Evolutionary conservation across 2,888 invertebrate genomes (phyloP), one percentile per base, ranked within the genome.

Genomic region (Scrobipalpa costella): DNA sequence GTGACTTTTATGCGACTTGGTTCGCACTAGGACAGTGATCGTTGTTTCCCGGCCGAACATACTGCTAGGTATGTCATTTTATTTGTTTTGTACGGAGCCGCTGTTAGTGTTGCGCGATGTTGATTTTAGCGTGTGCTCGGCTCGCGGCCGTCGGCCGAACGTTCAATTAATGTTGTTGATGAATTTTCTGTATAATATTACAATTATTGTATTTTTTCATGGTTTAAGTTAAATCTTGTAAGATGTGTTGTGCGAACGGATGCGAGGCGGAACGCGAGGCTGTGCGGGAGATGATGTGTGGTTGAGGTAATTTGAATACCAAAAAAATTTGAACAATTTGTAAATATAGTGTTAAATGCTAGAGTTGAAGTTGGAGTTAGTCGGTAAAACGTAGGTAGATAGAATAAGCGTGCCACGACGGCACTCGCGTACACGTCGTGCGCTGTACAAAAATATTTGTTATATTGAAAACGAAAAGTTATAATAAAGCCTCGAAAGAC

Each of bases 371-470:
- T 84, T 84, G 80, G 77, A 85, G 82, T 85, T 90, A 88, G 86
- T 79, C 75, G 80, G 72, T 86, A 86, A 84, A 76, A 70, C 70
- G 80, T 88, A 88, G 85, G 75, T 90, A 90, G 88, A 84, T 88
- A 88, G 83, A 67, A 75, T 87, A 90, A 86, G 88, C 81, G 88
- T 88, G 89, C 88, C 91, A 89, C 88, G 88, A 83, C 85, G 77
- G 77, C 83, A 86, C 88, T 77, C 87, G 77, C 86, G 84, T 86
- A 83, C 81, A 81, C 84, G 85, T 84, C 88, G 90, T 85, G 85
- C 85, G 83, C 86, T 92, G 91, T 92, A 92, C 91, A 92, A 90
- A 59, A 88, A 87, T 88, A 88, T 89, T 90, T 91, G 90, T 90
- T 90, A 91, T 90, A 86, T 86, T 76, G 76, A 79, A 87, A 83